phyloP scores from a whole-genome alignment of 2,888 invertebrate species.

The Acronicta psi region DNA sequence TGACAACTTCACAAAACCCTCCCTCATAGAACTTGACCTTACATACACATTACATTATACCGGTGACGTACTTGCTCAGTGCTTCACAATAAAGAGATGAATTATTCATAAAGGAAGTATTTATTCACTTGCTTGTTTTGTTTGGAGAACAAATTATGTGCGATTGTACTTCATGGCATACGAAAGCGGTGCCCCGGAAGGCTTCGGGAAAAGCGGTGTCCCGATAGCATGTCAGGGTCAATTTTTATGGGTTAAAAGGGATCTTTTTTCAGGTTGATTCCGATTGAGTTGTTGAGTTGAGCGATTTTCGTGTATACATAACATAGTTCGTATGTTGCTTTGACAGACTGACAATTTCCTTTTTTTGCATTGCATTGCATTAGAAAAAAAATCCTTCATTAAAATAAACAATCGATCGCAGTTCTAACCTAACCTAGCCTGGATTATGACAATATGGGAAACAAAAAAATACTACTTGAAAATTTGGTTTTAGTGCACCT shows the following conservation, averaged over 20 bases:
- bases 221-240: slow-evolving; percentile 35
- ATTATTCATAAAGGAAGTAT: slow-evolving; percentile 40
- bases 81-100: slow-evolving; percentile 34
- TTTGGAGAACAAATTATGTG: slow-evolving; percentile 32
- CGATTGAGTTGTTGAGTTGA: slow-evolving; percentile 25
- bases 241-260: slow-evolving; percentile 32
- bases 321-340: slow-evolving; percentile 13
- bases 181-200: slow-evolving; percentile 7
- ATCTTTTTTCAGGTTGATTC: slow-evolving; percentile 33
- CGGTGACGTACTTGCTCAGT: slow-evolving; percentile 6
- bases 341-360: too few relatives aligned
- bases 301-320: slow-evolving; percentile 17
- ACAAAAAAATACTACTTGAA: too few relatives aligned
- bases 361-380: too few relatives aligned
- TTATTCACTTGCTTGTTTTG: slow-evolving; percentile 35
- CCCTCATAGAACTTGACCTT: slow-evolving; percentile 32
- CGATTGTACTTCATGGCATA: slow-evolving; percentile 20
- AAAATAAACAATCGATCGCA: too few relatives aligned
- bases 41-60: slow-evolving; percentile 15
- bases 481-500: too few relatives aligned
- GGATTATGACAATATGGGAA: too few relatives aligned
- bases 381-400: too few relatives aligned
- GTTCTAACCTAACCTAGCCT: too few relatives aligned
- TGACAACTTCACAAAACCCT: background rate
- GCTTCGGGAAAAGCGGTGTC: slow-evolving; percentile 21